Evolutionary conservation across 2,888 invertebrate species (phyloP).

Genomic region (Ceriagrion tenellum): DNA sequence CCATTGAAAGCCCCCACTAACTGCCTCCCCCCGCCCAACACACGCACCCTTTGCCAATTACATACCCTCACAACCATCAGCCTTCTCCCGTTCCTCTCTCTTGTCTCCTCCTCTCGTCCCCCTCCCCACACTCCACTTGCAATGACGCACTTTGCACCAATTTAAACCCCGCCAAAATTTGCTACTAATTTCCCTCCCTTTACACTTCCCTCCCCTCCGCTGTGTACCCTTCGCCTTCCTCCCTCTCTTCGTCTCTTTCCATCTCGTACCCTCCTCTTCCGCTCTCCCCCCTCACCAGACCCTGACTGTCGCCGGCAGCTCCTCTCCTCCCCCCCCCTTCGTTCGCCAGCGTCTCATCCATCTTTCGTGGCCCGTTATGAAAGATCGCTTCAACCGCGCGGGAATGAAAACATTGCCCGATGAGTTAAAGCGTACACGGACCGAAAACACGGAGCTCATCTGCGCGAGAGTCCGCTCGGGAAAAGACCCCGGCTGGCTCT

Average conservation of each 20-base stretch:
- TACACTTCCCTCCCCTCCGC: neutral
- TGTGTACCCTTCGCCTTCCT: neutral
- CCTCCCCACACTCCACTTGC: neutral
- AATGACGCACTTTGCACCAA: conserved; percentile 21
- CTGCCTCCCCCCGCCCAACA: no score
- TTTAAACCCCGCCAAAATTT: conserved; percentile 12
- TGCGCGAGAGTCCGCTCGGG: neutral
- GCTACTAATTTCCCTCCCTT: neutral
- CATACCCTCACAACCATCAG: neutral
- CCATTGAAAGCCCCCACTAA: neutral
- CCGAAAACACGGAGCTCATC: conserved; percentile 41
- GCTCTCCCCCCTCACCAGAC: neutral
- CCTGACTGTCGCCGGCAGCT: neutral
- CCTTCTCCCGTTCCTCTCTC: neutral
- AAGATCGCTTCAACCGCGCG: conserved; percentile 10
- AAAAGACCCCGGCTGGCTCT: neutral
- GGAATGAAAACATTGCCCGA: conserved; percentile 53
- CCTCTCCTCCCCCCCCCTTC: neutral
- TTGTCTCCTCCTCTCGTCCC: neutral
- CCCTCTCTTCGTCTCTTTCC: neutral
- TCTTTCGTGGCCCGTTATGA: conserved; percentile 34
- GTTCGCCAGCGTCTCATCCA: neutral
- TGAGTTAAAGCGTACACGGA: conserved; percentile 39
- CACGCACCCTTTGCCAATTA: neutral
- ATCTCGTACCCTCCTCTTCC: neutral